A percentile compares a stretch with the other conserved stretches of the same genome.
Conservation (phyloP, 2,888 invertebrate species). For the Argyra leucocephala region DNA sequence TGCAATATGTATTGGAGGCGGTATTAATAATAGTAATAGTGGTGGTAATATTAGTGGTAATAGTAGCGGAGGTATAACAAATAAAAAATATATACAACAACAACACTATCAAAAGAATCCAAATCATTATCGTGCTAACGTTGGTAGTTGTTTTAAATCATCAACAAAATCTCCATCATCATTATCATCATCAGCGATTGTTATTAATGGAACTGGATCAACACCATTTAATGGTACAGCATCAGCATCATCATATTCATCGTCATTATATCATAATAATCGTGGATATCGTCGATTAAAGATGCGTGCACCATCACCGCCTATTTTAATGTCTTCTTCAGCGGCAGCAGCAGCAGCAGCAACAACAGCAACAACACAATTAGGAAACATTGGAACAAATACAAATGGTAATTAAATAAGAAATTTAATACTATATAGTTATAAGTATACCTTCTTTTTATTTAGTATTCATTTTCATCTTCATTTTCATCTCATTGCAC, state of each 20-base stretch:
- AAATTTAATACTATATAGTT: neutral
- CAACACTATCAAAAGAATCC: slow-evolving; percentile 22
- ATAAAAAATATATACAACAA: slow-evolving; percentile 16
- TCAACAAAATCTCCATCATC: neutral
- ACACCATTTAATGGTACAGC: slow-evolving; percentile 24
- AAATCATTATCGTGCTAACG: neutral
- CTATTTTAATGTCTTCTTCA: slow-evolving; percentile 25
- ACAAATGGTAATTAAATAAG: slow-evolving; percentile 21
- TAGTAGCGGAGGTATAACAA: slow-evolving; percentile 7
- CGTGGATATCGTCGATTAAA: slow-evolving; percentile 36
- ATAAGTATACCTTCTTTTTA: no score
- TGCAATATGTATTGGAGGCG: neutral
- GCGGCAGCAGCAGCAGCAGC: slow-evolving; percentile 18
- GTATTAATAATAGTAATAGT: neutral
- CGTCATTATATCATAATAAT: slow-evolving; percentile 25
- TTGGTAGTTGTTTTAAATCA: neutral
- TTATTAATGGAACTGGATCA: slow-evolving; percentile 18
- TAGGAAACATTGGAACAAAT: slow-evolving; percentile 16
- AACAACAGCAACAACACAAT: slow-evolving; percentile 19
- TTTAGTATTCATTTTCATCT: no score
- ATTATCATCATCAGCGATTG: slow-evolving; percentile 9
- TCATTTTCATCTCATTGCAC: no score
- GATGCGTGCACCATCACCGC: slow-evolving; percentile 34
- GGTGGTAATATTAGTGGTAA: neutral
- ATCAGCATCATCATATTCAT: slow-evolving; percentile 37